A percentile compares a stretch with the other conserved stretches of the same genome.
These are phyloP conservation scores for Phyllopteryx taeniolatus DNA, from an alignment of 2,113 vertebrate genomes.

Conservation along the genomic window DNA sequence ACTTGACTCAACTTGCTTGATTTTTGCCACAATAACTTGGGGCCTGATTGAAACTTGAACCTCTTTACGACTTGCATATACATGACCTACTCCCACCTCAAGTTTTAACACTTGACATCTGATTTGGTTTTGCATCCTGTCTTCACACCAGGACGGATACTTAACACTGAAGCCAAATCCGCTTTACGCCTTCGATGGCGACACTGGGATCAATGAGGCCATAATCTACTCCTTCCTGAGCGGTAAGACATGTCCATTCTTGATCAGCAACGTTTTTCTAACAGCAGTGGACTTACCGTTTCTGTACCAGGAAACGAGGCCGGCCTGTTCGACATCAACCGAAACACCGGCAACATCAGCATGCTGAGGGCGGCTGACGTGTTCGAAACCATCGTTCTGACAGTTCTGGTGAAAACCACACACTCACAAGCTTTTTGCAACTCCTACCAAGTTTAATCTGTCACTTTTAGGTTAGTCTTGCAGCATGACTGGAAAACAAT, in stretches of 20 bases:
- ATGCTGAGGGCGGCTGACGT: conserved; percentile 63
- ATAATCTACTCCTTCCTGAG: conserved; percentile 72
- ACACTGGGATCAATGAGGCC: conserved; percentile 64
- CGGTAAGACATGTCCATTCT: conserved; percentile 55
- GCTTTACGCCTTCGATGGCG: conserved; percentile 80
- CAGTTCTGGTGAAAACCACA: conserved; percentile 75
- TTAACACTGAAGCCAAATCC: conserved; percentile 75
- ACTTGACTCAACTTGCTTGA: neutral
- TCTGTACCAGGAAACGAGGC: conserved; percentile 65
- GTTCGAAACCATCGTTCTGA: conserved; percentile 52
- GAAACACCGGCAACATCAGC: conserved; percentile 72
- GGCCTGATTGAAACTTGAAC: no score
- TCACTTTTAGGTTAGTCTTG: neutral
- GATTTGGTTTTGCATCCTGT: neutral
- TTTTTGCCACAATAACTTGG: neutral
- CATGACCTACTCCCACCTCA: no score
- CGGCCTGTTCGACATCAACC: conserved; percentile 62
- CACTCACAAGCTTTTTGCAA: neutral
- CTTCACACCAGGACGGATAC: conserved; percentile 51
- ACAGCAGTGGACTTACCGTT: neutral
- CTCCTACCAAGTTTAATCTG: neutral
- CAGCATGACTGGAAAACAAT: neutral
- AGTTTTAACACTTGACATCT: neutral
- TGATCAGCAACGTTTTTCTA: neutral
- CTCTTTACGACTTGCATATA: neutral